Base-by-base conservation (phyloP, 2,797 vertebrate genomes). In the Graptemys geographica region DNA sequence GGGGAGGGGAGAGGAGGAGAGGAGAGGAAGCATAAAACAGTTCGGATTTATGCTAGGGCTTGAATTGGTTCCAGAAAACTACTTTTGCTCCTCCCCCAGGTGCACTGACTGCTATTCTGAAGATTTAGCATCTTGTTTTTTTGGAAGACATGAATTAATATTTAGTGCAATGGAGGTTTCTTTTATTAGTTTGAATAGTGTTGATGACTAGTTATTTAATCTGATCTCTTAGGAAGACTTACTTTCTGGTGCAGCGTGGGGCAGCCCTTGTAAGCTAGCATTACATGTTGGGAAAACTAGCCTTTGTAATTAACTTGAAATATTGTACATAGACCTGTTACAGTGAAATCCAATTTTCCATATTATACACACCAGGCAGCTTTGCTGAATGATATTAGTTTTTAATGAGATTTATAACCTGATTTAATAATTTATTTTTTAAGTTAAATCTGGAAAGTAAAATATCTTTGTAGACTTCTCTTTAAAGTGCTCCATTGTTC, bases 341-440 rank as follows among this genome's bases (percentile, higher is more conserved):
- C 44, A 94, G 85, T 86, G 84, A 97, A 96, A 97, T 94, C 94
- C 89, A 94, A 93, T 97, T 97, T 97, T 95, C 96, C 91, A 84
- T 91, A 92, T 84, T 95, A 95, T 87, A 96, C 81, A 94, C 94
- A 96, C 81, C 52, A 97, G 95, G 84, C 90, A 92, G 69, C 87
- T 96, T 88, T 95, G 88, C 93, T 94, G 89, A 97, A 96, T 44
- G 8, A 52, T 94, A 94, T 94, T 96, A 97, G 83, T 94, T 94
- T 97, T 97, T 97, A 95, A 96, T 97, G 87, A 97, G 83, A 97
- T 97, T 94, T 94, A 97, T 94, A 84, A 96, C 90, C 85, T 95
- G 89, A 94, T 94, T 96, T 90, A 93, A 95, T 97, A 96, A 96
- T 97, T 96, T 95, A 96, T 89, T 93, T 87, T 91, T 90, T 87